Base-by-base conservation (phyloP, 2,888 invertebrate species). In the Sarcophaga subvicina region DNA sequence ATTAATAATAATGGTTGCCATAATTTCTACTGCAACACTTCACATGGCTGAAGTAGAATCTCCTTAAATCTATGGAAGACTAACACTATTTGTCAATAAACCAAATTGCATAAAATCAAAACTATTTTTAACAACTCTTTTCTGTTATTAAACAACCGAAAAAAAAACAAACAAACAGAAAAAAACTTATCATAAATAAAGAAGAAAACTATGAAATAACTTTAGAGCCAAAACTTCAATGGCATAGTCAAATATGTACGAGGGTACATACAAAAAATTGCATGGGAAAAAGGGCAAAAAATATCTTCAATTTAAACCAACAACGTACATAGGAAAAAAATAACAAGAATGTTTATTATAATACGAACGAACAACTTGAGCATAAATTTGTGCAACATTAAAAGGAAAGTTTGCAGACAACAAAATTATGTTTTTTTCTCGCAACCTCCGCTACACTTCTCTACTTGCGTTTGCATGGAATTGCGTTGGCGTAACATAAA, bases 331-430 rank as follows among this genome's bases (percentile, higher is more conserved):
- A 5, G 10, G 37, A 37, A 11, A 27, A 12, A 37, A 45, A 10
- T 22, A 66, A 54, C 63, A 75, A 69, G 37, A 11, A 79, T 77
- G 4, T 84, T 75, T 80, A 75, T 76, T 62, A 77, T 85, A 73
- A 77, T 63, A 17, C 25, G 69, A 85, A 77, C 63, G 45, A 73
- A 73, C 85, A 85, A 84, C 75, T 84, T 80, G 14, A 84, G 85
- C 81, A 85, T 85, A 85, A 85, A 81, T 85, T 85, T 85, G 85
- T 85, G 49, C 66, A 66, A 84, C 79, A 80, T 80, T 84, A 84
- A 80, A 54, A 54, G 17, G 66, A 81, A 86, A 86, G 71, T 83
- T 86, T 86, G 20, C 83, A 82, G 86, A 86, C 86, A 86, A 76
- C 76, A 86, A 83, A 86, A 86, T 83, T 76, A 83, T 86, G 79